Conservation (phyloP, 2,888 invertebrate genomes). For the Melitaea athalia region DNA sequence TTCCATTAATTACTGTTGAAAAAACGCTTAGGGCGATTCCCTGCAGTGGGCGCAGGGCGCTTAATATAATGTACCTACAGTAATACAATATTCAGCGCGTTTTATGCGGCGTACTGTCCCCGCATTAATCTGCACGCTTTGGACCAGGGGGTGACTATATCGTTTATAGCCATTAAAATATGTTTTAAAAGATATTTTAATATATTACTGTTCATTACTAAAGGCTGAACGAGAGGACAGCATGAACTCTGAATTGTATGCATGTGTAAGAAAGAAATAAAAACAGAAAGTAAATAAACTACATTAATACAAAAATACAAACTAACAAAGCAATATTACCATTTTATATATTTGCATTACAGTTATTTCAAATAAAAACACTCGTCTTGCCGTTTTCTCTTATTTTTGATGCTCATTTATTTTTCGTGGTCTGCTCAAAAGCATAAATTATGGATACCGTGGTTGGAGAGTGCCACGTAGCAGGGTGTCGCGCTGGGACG, state of each 20-base stretch:
- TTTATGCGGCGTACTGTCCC: constrained; percentile 48
- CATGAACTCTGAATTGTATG: too few relatives aligned
- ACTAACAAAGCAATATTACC: not conserved
- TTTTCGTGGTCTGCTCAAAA: constrained; percentile 74
- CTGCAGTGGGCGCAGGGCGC: constrained; percentile 36
- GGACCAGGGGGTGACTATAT: constrained; percentile 50
- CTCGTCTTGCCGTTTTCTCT: constrained; percentile 63
- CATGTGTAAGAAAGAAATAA: not conserved
- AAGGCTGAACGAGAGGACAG: too few relatives aligned
- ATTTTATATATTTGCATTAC: not conserved
- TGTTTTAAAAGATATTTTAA: not conserved
- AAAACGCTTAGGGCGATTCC: constrained; percentile 36
- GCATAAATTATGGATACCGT: constrained; percentile 80
- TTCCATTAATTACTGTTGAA: constrained; percentile 56
- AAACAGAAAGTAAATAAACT: not conserved
- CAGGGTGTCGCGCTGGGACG: constrained; percentile 45
- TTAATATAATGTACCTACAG: constrained; percentile 48
- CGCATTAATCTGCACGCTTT: constrained; percentile 42
- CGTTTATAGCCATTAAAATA: constrained; percentile 6
- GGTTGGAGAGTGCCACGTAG: constrained; percentile 63
- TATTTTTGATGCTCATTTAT: constrained; percentile 68
- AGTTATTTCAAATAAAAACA: constrained; percentile 37
- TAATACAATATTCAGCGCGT: constrained; percentile 44
- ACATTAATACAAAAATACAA: not conserved
- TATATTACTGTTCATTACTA: too few relatives aligned